Evolutionary conservation across 2,113 vertebrate genomes (phyloP).

Genomic region (Rhinoderma darwinii): DNA sequence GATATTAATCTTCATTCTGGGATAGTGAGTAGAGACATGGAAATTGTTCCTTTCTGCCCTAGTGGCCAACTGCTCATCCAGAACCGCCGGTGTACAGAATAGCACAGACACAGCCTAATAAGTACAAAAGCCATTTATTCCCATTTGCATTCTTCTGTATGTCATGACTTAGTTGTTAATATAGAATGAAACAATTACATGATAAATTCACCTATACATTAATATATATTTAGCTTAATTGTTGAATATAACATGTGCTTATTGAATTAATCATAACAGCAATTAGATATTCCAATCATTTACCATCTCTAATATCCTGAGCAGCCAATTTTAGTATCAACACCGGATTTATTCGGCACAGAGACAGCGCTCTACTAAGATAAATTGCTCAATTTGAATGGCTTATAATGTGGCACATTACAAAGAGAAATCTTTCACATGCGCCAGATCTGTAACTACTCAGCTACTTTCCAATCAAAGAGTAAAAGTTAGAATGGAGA

Average conservation of each 20-base stretch:
- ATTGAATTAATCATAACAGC: conserved; percentile 12
- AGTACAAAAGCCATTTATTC: no score
- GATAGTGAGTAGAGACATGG: neutral
- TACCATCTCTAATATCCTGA: conserved; percentile 13
- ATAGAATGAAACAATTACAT: conserved; percentile 1
- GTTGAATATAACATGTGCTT: neutral
- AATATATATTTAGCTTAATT: conserved; percentile 1
- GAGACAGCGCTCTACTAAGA: neutral
- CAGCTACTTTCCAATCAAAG: conserved; percentile 40
- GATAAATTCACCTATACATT: neutral
- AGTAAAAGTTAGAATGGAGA: conserved; percentile 14
- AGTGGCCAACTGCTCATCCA: neutral
- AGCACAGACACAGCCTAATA: neutral
- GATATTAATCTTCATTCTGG: no score
- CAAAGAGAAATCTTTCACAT: conserved; percentile 24
- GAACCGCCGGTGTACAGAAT: neutral
- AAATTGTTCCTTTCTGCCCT: neutral
- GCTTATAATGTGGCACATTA: neutral
- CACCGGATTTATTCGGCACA: neutral
- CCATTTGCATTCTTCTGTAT: neutral
- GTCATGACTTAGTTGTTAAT: neutral
- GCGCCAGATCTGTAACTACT: conserved; percentile 21
- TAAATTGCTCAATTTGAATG: conserved; percentile 34
- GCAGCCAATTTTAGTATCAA: conserved; percentile 1
- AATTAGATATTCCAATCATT: conserved; percentile 29